Conservation (phyloP, 2,888 invertebrate species). For the Campoplex capitator region DNA sequence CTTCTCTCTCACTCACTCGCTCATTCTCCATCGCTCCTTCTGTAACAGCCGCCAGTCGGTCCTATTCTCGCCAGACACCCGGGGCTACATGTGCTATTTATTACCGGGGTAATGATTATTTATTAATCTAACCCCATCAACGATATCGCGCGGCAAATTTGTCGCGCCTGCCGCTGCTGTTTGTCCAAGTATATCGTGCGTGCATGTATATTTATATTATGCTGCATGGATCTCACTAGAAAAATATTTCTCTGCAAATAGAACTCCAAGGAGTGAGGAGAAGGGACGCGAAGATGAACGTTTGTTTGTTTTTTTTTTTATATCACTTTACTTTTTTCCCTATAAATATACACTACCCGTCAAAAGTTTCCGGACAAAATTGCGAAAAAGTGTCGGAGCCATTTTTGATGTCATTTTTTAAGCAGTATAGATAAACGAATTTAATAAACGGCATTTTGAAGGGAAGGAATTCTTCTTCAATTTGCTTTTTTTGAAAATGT, state of each 20-base stretch:
- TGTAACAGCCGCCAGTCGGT: slow-evolving; percentile 65
- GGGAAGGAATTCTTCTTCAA: too few relatives aligned
- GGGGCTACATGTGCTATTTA: slow-evolving; percentile 77
- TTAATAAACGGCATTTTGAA: too few relatives aligned
- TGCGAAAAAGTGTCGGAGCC: too few relatives aligned
- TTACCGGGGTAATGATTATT: slow-evolving; percentile 82
- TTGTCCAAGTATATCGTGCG: slow-evolving; percentile 46
- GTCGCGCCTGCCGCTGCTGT: slow-evolving; percentile 68
- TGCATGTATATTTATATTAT: slow-evolving; percentile 21
- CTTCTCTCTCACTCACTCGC: slow-evolving; percentile 23
- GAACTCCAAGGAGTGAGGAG: slow-evolving; percentile 12
- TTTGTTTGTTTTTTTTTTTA: not conserved
- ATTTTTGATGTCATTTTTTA: too few relatives aligned
- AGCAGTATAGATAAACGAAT: too few relatives aligned
- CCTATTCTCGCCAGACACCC: slow-evolving; percentile 72
- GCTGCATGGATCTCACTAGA: slow-evolving; percentile 52
- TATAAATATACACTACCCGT: too few relatives aligned
- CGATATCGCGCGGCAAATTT: slow-evolving; percentile 76
- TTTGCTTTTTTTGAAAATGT: too few relatives aligned
- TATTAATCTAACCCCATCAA: slow-evolving; percentile 81
- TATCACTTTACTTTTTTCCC: not conserved
- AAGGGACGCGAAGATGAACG: slow-evolving; percentile 57
- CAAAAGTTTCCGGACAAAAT: too few relatives aligned
- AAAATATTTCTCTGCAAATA: slow-evolving; percentile 42
- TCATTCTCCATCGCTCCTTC: slow-evolving; percentile 37